Evolutionary conservation across 2,888 invertebrate species (phyloP).

Genomic region (Endomychus coccineus): DNA sequence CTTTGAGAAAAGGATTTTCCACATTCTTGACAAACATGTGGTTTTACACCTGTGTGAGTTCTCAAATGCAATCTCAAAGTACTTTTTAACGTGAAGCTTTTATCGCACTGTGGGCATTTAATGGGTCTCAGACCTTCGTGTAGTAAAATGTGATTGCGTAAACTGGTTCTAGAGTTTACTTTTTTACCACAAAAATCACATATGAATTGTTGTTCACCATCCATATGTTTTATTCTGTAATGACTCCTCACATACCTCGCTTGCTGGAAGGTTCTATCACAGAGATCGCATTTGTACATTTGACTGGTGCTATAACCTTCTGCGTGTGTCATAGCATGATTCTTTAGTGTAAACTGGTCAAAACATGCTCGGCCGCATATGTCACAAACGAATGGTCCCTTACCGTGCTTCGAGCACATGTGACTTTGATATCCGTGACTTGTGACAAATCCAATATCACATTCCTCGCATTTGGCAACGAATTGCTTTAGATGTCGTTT

Average conservation of each 20-base stretch:
- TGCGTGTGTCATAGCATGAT: constrained; percentile 30
- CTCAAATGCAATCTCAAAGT: constrained; percentile 41
- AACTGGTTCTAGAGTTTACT: constrained; percentile 27
- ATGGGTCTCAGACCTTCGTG: constrained; percentile 41
- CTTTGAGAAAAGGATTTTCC: constrained; percentile 24
- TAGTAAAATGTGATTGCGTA: constrained; percentile 34
- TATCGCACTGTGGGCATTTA: constrained; percentile 39
- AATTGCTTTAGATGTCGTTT: constrained; percentile 48
- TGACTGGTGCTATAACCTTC: constrained; percentile 22
- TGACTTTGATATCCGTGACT: constrained; percentile 33
- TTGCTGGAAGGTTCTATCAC: constrained; percentile 23
- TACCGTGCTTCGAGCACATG: constrained; percentile 29
- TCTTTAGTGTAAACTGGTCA: constrained; percentile 27
- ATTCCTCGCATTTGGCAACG: constrained; percentile 44
- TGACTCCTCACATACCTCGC: constrained; percentile 23
- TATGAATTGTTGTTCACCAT: constrained; percentile 25
- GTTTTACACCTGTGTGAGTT: constrained; percentile 42
- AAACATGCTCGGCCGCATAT: constrained; percentile 31
- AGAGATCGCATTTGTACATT: constrained; percentile 8
- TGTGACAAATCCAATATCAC: constrained; percentile 30
- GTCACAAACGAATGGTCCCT: constrained; percentile 28
- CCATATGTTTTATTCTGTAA: constrained; percentile 21
- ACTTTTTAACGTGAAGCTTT: constrained; percentile 31
- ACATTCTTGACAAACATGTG: constrained; percentile 23
- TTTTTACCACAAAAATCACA: constrained; percentile 35